Evolutionary conservation across 1,140 invertebrate genomes (phyloP), one percentile per base, ranked within the genome.

Genomic region (Bombus soroeensis): DNA sequence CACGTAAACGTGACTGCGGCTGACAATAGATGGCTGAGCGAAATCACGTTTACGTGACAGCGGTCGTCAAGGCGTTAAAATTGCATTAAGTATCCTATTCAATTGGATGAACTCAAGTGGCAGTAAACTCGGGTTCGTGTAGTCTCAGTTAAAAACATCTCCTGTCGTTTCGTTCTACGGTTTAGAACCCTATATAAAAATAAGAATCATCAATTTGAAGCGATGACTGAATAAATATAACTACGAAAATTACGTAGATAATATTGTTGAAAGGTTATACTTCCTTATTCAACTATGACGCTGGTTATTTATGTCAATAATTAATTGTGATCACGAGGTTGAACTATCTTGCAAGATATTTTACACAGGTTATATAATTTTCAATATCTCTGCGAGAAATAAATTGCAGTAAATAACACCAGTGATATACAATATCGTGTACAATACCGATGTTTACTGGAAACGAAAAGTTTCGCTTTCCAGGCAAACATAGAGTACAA

Each of bases 61-160:
- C 47, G 47, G 18, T 53, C 47, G 47, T 53, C 47, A 53, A 53
- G 47, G 73, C 43, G 76, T 83, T 83, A 83, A 76, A 83, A 77
- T 83, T 77, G 72, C 72, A 39, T 39, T 68, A 68, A 83, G 62
- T 32, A 22, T 9, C 41, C 39, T 2, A 10, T 53, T 37, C 66
- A 53, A 18, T 53, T 84, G 53, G 68, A 70, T 22, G 32, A 66
- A 37, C 37, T 85, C 47, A 62, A 39, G 41, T n/a, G 32, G 22
- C 43, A 66, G 57, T 81, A 73, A 47, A 47, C 1, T 41, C 28
- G 25, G 53, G 41, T 37, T 41, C 32, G 32, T 53, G 37, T 64
- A 25, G 41, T 68, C 25, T 15, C 2, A n/a, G 15, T 13, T 32
- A 74, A 53, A 74, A 47, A 25, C 5, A 22, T 57, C 10, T 32